phyloP scores from a whole-genome alignment of 53 echinoderm and acorn worm genomes.

The Paelopatides confundens region DNA sequence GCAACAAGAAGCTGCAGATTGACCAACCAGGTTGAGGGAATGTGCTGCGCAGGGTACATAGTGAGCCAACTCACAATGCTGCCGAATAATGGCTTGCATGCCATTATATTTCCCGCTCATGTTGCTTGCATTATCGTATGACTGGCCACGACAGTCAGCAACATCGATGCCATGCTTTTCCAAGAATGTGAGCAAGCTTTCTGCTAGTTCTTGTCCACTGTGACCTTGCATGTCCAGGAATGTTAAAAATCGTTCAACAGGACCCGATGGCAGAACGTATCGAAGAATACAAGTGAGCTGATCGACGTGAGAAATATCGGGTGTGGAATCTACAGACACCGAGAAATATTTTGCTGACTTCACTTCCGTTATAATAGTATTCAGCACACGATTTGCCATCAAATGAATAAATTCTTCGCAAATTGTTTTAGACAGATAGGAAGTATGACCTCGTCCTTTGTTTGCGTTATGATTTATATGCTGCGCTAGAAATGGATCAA shows the following conservation, averaged over 20 bases:
- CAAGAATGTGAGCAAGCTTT: slow-evolving; percentile 4
- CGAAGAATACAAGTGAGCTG: not conserved
- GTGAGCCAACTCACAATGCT: not conserved
- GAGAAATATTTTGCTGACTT: not conserved
- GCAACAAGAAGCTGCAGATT: not conserved
- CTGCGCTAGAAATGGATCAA: too few relatives aligned
- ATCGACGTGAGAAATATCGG: not conserved
- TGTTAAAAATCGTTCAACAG: not conserved
- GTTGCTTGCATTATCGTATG: not conserved
- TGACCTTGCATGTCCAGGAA: not conserved
- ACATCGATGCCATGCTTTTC: not conserved
- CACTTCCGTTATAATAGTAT: not conserved
- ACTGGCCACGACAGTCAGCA: not conserved
- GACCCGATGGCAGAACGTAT: not conserved
- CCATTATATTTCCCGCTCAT: slow-evolving; percentile 26
- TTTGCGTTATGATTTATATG: too few relatives aligned
- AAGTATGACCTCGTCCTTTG: too few relatives aligned
- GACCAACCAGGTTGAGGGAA: slow-evolving; percentile 19
- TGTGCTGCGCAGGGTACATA: slow-evolving; percentile 1
- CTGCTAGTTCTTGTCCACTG: not conserved
- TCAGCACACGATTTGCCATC: not conserved
- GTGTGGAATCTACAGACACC: slow-evolving; percentile 8
- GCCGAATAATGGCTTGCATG: not conserved
- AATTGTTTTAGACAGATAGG: too few relatives aligned
- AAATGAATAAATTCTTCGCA: not conserved